Percentiles rank a stretch among this genome's conserved stretches.
These are phyloP conservation scores for Hormiphora californensis DNA, from an alignment of 37 sponge, comb jelly and placozoan genomes.

Conservation along the genomic window DNA sequence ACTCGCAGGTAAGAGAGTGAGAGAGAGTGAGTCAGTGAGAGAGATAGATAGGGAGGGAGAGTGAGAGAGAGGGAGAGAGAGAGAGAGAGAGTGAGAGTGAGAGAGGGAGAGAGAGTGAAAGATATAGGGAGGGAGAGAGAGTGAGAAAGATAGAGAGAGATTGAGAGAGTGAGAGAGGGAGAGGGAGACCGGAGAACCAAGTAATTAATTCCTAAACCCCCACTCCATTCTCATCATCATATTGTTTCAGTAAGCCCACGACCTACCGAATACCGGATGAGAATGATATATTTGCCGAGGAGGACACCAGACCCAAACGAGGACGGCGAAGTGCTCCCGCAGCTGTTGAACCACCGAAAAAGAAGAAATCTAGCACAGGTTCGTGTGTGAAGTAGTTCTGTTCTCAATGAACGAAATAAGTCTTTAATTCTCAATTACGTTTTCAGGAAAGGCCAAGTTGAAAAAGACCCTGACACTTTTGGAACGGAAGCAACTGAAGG, in stretches of 20 bases:
- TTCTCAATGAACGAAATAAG: too few species aligned
- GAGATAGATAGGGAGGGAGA: neutral
- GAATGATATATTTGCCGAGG: constrained; percentile 46
- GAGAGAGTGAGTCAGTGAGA: neutral
- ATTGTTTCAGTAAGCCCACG: constrained; percentile 5
- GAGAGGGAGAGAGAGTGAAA: neutral
- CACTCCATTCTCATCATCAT: neutral
- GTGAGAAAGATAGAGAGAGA: neutral
- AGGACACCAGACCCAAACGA: constrained; percentile 36
- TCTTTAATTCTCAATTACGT: too few species aligned
- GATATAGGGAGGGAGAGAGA: neutral
- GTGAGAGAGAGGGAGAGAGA: neutral
- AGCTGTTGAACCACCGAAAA: neutral
- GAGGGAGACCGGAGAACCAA: neutral
- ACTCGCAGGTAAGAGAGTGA: constrained; percentile 13
- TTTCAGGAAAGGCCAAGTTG: constrained; percentile 3
- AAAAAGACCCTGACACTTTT: constrained; percentile 33
- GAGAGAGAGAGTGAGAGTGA: neutral
- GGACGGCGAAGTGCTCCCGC: constrained; percentile 27
- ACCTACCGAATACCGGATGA: constrained; percentile 43
- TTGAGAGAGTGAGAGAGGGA: neutral
- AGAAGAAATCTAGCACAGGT: constrained; percentile 34
- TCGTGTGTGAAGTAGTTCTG: too few species aligned
- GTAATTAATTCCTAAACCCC: neutral
- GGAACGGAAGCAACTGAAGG: constrained; percentile 44